Conservation (phyloP, 1,140 invertebrate species). For the Notospermus geniculatus region DNA sequence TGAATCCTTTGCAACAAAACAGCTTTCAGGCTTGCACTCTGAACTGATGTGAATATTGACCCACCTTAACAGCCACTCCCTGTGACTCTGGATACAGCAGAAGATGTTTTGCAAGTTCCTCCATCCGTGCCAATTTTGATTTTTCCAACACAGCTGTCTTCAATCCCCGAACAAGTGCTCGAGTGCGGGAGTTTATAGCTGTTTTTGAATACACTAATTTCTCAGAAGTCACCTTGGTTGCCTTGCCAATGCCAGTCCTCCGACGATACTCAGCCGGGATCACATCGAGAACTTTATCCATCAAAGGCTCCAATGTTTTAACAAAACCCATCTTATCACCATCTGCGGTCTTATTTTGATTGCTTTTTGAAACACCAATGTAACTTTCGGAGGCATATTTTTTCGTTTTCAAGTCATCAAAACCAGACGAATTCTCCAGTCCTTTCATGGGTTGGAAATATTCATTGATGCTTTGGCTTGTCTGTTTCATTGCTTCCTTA, state of each 20-base stretch:
- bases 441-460: neutral
- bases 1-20: neutral
- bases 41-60: slow-evolving; percentile 14
- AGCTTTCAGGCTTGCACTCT: neutral
- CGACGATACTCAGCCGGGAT: neutral
- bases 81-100: slow-evolving; percentile 71
- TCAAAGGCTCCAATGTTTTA: neutral
- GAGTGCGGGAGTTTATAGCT: slow-evolving; percentile 58
- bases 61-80: slow-evolving; percentile 69
- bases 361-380: neutral
- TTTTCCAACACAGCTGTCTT: slow-evolving; percentile 61
- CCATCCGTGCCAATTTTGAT: slow-evolving; percentile 63
- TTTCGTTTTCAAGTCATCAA: neutral
- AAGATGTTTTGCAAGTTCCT: slow-evolving; percentile 70
- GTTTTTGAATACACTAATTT: neutral
- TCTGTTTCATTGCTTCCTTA: neutral
- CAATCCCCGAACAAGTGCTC: slow-evolving; percentile 67
- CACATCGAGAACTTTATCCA: neutral
- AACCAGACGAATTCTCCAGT: neutral
- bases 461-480: neutral
- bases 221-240: neutral
- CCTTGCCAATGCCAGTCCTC: neutral
- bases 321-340: neutral
- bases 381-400: neutral
- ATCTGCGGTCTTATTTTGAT: neutral